Evolutionary conservation across 2,888 invertebrate genomes (phyloP), one percentile per base, ranked within the genome.

Genomic region (Synanthedon tipuliformis): DNA sequence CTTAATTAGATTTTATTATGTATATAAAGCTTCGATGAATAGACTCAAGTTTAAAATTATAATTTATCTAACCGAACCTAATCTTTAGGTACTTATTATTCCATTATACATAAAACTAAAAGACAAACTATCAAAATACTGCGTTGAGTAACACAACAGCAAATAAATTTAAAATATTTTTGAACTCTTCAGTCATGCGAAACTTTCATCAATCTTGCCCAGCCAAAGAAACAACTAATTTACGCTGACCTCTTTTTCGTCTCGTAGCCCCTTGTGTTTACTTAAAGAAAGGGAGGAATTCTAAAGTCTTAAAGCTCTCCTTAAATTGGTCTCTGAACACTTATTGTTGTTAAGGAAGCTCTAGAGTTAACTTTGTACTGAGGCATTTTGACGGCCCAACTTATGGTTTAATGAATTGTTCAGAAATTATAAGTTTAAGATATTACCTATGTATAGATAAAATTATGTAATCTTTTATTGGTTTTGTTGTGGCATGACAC

Each of bases 161-260:
- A 59, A 56, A 57, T 56, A 58, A 23, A 55, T 61, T 57, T 51
- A 12, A 52, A 52, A 49, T 51, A 12, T 49, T 49, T 34, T 49
- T 49, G 49, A 49, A 53, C 50, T 54, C 48, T 48, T 52, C 52
- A 50, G 62, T 65, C 62, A 61, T 61, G 69, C 61, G 68, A 70
- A 68, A 65, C 63, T 65, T 63, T 61, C 66, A 71, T 73, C 71
- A 71, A 71, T 73, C 72, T 69, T 66, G 54, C 56, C 34, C 59
- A 63, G 63, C 61, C 64, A 61, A 64, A 64, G 66, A 62, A 66
- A 66, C 64, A 66, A 70, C 66, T 69, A 66, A 68, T 65, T 66
- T 68, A 69, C 61, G 59, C 60, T 68, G 69, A 61, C 61, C 70
- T 57, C 59, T 57, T 55, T 57, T 56, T 53, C 59, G 56, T 54